These are phyloP conservation scores for Epirrhoe tristata DNA, from an alignment of 2,888 invertebrate species.

Conservation along the genomic window DNA sequence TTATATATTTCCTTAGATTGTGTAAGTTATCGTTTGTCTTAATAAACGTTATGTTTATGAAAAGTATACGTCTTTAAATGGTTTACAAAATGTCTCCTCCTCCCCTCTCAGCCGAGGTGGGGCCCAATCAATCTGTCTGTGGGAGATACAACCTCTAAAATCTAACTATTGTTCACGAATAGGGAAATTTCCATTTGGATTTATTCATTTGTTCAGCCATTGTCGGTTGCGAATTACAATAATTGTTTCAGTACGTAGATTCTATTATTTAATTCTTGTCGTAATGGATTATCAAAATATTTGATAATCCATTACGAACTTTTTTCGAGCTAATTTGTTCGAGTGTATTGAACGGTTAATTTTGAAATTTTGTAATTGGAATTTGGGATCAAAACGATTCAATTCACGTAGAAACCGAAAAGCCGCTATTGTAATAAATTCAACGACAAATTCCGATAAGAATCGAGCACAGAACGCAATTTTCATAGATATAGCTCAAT, in stretches of 20 bases:
- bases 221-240: conserved; percentile 71
- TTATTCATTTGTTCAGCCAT: conserved; percentile 85
- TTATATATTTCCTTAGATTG: too few relatives aligned
- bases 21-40: not conserved
- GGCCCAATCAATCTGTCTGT: conserved; percentile 84
- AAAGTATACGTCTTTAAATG: conserved; percentile 31
- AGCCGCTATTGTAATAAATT: conserved; percentile 75
- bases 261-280: conserved; percentile 26
- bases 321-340: not conserved
- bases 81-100: conserved; percentile 54
- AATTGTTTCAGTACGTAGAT: conserved; percentile 49
- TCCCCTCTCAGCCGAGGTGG: conserved; percentile 65
- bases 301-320: not conserved
- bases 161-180: conserved; percentile 84
- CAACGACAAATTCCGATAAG: conserved; percentile 82
- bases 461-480: conserved; percentile 80
- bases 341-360: conserved; percentile 28
- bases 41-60: not conserved
- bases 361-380: conserved; percentile 55
- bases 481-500: conserved; percentile 85
- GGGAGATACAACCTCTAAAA: conserved; percentile 83
- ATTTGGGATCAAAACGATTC: conserved; percentile 60
- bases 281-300: conserved; percentile 11
- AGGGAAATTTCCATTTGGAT: conserved; percentile 84
- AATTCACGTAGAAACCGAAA: conserved; percentile 66